Evolutionary conservation across 1,140 invertebrate genomes (phyloP).

Genomic region (Mesaphorura yosii): DNA sequence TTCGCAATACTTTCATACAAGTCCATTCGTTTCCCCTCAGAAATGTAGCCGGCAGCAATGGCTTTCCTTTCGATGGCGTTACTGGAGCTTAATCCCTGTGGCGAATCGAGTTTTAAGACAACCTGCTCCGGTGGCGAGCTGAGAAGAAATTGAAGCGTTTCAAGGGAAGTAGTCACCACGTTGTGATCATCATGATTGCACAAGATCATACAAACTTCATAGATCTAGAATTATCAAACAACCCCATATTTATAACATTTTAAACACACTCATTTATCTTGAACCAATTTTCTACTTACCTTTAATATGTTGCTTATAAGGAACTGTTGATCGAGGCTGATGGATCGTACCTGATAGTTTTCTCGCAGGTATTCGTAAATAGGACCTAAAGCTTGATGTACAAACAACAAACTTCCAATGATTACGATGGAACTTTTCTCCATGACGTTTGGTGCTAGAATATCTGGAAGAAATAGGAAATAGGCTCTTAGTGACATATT

Average conservation of each 20-base stretch:
- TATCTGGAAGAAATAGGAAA: conserved; percentile 33
- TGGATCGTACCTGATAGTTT: not conserved
- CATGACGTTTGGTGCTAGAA: conserved; percentile 33
- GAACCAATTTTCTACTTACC: not conserved
- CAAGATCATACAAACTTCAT: conserved; percentile 66
- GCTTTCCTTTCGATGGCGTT: not conserved
- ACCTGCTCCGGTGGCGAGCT: conserved; percentile 51
- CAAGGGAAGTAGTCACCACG: conserved; percentile 67
- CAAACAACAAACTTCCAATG: conserved; percentile 23
- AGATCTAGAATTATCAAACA: conserved; percentile 47
- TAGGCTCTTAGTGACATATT: no score
- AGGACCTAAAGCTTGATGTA: conserved; percentile 19
- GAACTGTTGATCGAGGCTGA: conserved; percentile 31
- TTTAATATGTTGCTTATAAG: not conserved
- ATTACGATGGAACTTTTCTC: conserved; percentile 22
- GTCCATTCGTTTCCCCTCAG: not conserved
- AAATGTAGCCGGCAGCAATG: not conserved
- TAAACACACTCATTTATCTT: not conserved
- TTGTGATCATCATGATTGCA: conserved; percentile 63
- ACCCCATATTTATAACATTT: not conserved
- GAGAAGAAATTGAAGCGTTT: conserved; percentile 63
- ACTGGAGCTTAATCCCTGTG: conserved; percentile 45
- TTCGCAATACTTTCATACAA: no score
- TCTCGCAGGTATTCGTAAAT: conserved; percentile 12
- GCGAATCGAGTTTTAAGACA: conserved; percentile 46